Percentiles rank a stretch among this genome's conserved stretches.
Evolutionary conservation across 1,140 invertebrate genomes (phyloP).

Genomic region (Rhyzopertha dominica): DNA sequence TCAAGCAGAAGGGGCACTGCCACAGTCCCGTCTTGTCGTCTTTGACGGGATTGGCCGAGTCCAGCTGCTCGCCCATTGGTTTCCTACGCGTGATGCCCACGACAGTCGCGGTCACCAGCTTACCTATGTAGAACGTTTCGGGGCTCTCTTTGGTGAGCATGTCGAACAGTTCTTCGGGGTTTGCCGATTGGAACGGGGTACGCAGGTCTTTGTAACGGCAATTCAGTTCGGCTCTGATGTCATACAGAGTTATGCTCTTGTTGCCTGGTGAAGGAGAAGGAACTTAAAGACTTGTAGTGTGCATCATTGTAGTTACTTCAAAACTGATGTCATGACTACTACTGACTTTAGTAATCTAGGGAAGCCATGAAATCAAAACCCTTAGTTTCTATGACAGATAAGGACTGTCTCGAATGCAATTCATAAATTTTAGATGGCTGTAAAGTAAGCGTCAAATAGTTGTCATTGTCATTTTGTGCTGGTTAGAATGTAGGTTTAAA

Average conservation of each 20-base stretch:
- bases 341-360: too few relatives aligned
- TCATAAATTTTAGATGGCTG: too few relatives aligned
- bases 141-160: slow-evolving; percentile 95
- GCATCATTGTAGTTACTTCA: too few relatives aligned
- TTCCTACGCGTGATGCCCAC: slow-evolving; percentile 76
- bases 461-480: too few relatives aligned
- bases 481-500: too few relatives aligned
- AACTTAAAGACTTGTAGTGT: too few relatives aligned
- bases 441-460: too few relatives aligned
- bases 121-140: slow-evolving; percentile 91
- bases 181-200: slow-evolving; percentile 70
- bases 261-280: slow-evolving; percentile 90
- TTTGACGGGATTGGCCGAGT: slow-evolving; percentile 90
- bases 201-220: slow-evolving; percentile 93
- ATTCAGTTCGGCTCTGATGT: slow-evolving; percentile 94
- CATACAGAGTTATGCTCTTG: slow-evolving; percentile 95
- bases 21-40: slow-evolving; percentile 92
- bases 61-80: slow-evolving; percentile 87
- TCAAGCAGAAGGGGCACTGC: slow-evolving; percentile 96
- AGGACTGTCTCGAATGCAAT: too few relatives aligned
- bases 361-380: too few relatives aligned
- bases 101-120: slow-evolving; percentile 74
- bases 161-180: slow-evolving; percentile 86
- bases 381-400: too few relatives aligned
- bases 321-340: too few relatives aligned